phyloP scores from a whole-genome alignment of 2,888 invertebrate species.

The Nephrotoma appendiculata region DNA sequence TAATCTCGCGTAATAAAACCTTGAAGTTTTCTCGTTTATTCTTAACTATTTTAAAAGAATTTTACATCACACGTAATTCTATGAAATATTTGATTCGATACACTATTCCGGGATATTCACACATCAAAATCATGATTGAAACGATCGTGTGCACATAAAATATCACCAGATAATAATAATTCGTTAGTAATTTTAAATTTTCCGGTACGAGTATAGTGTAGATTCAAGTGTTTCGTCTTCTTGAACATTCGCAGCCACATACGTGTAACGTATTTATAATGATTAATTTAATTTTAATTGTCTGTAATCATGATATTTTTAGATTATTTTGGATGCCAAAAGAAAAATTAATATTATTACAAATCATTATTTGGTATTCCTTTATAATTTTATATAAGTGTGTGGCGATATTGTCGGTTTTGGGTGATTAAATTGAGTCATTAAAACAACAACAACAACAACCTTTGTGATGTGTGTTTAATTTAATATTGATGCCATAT shows the following conservation, averaged over 20 bases:
- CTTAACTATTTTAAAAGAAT: neutral
- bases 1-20: neutral
- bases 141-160: neutral
- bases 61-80: neutral
- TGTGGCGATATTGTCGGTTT: neutral
- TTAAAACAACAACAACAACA: neutral
- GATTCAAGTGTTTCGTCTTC: neutral
- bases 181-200: neutral
- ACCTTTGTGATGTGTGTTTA: neutral
- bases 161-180: neutral
- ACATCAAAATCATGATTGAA: neutral
- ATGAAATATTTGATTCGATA: neutral
- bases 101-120: neutral
- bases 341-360: neutral
- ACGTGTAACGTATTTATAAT: neutral
- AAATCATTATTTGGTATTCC: neutral
- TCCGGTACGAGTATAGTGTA: neutral
- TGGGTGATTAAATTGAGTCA: neutral
- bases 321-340: neutral
- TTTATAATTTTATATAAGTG: neutral
- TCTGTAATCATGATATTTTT: neutral
- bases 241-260: too few species aligned
- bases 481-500: neutral
- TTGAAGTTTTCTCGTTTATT: neutral
- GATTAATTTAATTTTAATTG: neutral